These are phyloP conservation scores for Chaetops frenatus DNA, from an alignment of 2,113 vertebrate genomes.

Conservation along the genomic window DNA sequence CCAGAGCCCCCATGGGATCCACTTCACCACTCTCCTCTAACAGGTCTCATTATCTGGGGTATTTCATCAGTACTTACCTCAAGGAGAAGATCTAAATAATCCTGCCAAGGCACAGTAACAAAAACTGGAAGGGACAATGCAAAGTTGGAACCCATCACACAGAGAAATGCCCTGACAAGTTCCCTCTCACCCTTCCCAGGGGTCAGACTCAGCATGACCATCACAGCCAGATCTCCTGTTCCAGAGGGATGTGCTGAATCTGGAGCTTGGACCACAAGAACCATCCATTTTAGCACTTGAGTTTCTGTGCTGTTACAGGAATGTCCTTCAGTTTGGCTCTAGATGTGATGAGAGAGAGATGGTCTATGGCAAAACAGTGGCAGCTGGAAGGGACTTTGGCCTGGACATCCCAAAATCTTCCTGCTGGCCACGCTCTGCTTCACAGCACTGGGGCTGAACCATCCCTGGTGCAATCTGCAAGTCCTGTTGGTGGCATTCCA, in stretches of 20 bases:
- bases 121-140: not conserved
- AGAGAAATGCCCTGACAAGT: too few species aligned
- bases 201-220: not conserved
- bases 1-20: not conserved
- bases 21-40: not conserved
- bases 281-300: too few species aligned
- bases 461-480: not conserved
- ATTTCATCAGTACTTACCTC: not conserved
- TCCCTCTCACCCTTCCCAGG: accelerated
- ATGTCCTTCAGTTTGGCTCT: not conserved
- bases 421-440: not conserved
- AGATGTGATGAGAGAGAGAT: not conserved
- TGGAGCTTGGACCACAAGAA: not conserved
- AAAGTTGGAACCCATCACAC: not conserved
- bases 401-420: not conserved
- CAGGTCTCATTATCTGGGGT: not conserved
- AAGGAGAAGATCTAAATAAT: not conserved
- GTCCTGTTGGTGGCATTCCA: not conserved
- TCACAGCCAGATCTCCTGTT: not conserved
- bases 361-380: not conserved
- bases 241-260: not conserved
- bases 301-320: not conserved
- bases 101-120: not conserved
- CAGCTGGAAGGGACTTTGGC: not conserved
- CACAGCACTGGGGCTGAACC: not conserved